These are phyloP conservation scores for Noctua fimbriata DNA, from an alignment of 2,888 invertebrate genomes.

Conservation along the genomic window DNA sequence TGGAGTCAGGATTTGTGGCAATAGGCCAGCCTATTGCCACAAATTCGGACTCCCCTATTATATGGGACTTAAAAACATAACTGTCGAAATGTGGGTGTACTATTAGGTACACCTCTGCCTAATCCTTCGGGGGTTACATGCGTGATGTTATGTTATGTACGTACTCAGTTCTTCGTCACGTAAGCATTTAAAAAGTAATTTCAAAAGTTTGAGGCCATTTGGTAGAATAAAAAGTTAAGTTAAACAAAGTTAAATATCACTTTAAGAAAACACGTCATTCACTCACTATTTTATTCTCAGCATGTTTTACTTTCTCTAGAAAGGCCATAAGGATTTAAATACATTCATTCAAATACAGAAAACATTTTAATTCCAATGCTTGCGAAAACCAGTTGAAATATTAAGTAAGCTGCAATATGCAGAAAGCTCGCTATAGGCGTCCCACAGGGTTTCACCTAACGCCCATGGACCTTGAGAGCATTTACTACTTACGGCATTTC, in stretches of 20 bases:
- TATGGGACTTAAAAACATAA: neutral
- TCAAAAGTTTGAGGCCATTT: neutral
- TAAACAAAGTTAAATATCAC: conserved; percentile 19
- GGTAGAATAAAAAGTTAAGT: neutral
- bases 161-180: neutral
- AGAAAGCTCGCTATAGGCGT: conserved; percentile 18
- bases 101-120: neutral
- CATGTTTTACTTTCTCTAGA: conserved; percentile 63
- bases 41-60: too few species aligned
- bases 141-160: neutral
- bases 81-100: neutral
- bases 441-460: conserved; percentile 41
- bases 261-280: conserved; percentile 37
- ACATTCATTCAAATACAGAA: conserved; percentile 57
- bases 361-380: conserved; percentile 57
- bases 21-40: too few species aligned
- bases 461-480: neutral
- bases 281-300: conserved; percentile 48
- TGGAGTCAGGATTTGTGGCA: neutral
- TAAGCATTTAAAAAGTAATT: neutral
- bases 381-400: conserved; percentile 50
- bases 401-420: conserved; percentile 34
- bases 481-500: too few species aligned
- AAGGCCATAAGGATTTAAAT: conserved; percentile 61
- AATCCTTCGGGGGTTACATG: neutral